phyloP scores from a whole-genome alignment of 2,888 invertebrate genomes.

The Melipona beecheii region DNA sequence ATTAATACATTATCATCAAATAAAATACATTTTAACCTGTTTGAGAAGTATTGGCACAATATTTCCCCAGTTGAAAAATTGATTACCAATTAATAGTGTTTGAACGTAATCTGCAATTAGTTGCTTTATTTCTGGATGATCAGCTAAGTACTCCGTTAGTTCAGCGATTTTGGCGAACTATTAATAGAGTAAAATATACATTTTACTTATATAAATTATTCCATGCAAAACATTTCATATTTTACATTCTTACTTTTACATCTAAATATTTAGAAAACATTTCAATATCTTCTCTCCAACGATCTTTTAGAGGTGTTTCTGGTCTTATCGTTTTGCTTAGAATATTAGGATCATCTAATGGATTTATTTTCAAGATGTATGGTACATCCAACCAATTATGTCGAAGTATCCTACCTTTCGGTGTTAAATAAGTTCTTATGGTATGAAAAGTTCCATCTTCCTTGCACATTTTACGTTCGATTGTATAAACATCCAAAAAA shows the following conservation, averaged over 20 bases:
- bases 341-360: slow-evolving; percentile 84
- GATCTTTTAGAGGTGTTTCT: slow-evolving; percentile 83
- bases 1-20: slow-evolving; percentile 13
- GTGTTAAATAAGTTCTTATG: slow-evolving; percentile 86
- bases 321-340: slow-evolving; percentile 2
- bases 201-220: not conserved
- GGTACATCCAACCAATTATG: slow-evolving; percentile 87
- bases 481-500: slow-evolving; percentile 86
- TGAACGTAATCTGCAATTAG: slow-evolving; percentile 87
- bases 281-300: slow-evolving; percentile 87
- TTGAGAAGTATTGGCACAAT: slow-evolving; percentile 42
- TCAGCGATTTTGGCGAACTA: slow-evolving; percentile 64
- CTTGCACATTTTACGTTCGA: slow-evolving; percentile 87
- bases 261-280: slow-evolving; percentile 87
- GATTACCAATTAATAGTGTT: slow-evolving; percentile 86
- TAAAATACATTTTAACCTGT: slow-evolving; percentile 39
- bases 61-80: slow-evolving; percentile 68
- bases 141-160: slow-evolving; percentile 85
- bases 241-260: slow-evolving; percentile 85
- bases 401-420: slow-evolving; percentile 86
- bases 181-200: slow-evolving; percentile 1
- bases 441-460: slow-evolving; percentile 85
- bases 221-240: not conserved
- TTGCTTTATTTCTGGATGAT: slow-evolving; percentile 86
- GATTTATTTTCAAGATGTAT: slow-evolving; percentile 87